Evolutionary conservation across 2,797 vertebrate species (phyloP), one percentile per base, ranked within the genome.

Genomic region (Danio jaintianensis): DNA sequence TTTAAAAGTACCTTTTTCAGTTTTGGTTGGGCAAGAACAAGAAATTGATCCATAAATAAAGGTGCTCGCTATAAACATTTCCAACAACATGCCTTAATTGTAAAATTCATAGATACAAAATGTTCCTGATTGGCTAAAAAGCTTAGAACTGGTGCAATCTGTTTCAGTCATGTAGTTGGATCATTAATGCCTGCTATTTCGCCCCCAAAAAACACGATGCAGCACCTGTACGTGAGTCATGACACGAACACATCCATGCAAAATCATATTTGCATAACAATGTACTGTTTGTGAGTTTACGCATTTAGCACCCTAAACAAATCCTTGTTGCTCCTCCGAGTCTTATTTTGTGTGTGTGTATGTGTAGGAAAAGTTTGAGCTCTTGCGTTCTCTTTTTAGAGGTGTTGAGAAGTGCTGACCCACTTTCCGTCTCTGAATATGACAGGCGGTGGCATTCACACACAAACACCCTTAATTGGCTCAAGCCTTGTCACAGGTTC

Each of bases 401-500:
- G 70, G 83, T 75, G 68, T 77, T 81, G 38, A 74, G 79, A 82
- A 79, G 61, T 29, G 58, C 82, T 90, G 90, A 89, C 91, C 89
- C 85, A 91, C 88, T 93, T 92, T 91, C 78, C 82, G 86, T 42
- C 43, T 81, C 47, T 1, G 73, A 89, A 85, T 86, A 68, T 85
- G 83, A 87, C 81, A 80, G 79, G 75, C 85, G 75, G 67, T 85
- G 85, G 66, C 80, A 69, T 80, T 81, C 38, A 75, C 85, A 82
- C 83, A 79, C 87, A 86, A 88, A 89, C 68, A 74, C 74, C 62
- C 69, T 86, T 93, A 91, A 93, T 92, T 93, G 90, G 89, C 84
- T 85, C 83, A 77, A 82, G 86, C 68, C 86, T 82, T 85, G 89
- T 92, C 89, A 89, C 84, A 56, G 50, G 70, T 85, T 87, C 81